Evolutionary conservation across 2,797 vertebrate species (phyloP).

Genomic region (Sphaeramia orbicularis): DNA sequence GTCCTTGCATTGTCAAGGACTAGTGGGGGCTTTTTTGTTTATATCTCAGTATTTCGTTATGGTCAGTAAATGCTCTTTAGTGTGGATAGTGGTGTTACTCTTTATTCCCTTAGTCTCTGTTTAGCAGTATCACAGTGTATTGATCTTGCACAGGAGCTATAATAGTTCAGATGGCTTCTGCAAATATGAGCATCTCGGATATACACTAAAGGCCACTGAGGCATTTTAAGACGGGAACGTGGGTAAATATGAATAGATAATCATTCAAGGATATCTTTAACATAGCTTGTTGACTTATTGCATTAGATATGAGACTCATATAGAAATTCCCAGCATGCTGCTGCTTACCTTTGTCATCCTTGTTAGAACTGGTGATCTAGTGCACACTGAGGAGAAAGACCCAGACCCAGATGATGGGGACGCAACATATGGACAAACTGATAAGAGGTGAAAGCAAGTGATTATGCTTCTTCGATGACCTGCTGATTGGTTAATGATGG

Average conservation of each 20-base stretch:
- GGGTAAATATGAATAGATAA: constrained; percentile 52
- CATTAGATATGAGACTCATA: background rate
- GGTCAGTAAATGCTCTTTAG: constrained; percentile 35
- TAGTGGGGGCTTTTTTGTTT: constrained; percentile 29
- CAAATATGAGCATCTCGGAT: constrained; percentile 53
- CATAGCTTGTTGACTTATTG: constrained; percentile 16
- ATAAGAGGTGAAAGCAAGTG: constrained; percentile 62
- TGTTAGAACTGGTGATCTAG: constrained; percentile 27
- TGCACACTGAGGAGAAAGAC: constrained; percentile 10
- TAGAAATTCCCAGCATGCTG: constrained; percentile 29
- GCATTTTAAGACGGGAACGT: constrained; percentile 39
- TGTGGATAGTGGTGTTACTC: constrained; percentile 34
- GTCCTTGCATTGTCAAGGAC: constrained; percentile 7
- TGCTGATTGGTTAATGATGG: constrained; percentile 77
- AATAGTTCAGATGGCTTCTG: constrained; percentile 47
- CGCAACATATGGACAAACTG: constrained; percentile 59
- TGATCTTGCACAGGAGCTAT: constrained; percentile 58
- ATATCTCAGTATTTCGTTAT: constrained; percentile 32
- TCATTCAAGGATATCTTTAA: constrained; percentile 33
- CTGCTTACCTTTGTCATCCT: constrained; percentile 11
- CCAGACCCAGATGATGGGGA: constrained; percentile 16
- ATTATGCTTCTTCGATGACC: constrained; percentile 59
- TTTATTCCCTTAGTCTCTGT: constrained; percentile 42
- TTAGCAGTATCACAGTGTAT: constrained; percentile 53
- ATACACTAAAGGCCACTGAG: constrained; percentile 37